Percentiles rank a stretch among this genome's conserved stretches.
These are phyloP conservation scores for Ferrisia virgata DNA, from an alignment of 2,888 invertebrate genomes.

Conservation along the genomic window DNA sequence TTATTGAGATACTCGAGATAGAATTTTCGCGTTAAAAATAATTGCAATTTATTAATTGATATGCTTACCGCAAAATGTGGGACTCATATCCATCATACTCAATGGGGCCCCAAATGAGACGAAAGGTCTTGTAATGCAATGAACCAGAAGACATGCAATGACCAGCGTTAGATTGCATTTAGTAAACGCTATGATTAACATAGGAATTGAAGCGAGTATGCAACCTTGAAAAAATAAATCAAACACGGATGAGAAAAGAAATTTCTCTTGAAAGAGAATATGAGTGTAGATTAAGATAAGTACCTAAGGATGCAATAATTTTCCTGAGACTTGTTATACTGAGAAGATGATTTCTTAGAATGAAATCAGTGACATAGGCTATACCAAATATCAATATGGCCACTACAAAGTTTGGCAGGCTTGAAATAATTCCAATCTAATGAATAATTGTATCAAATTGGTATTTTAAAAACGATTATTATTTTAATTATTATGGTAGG, in stretches of 20 bases:
- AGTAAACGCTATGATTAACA: not conserved
- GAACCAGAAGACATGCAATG: not conserved
- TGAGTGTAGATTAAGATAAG: not conserved
- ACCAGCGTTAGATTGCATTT: not conserved
- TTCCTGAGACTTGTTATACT: not conserved
- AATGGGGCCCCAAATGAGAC: not conserved
- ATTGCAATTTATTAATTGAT: too few relatives aligned
- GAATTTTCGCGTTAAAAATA: too few relatives aligned
- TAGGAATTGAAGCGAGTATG: not conserved
- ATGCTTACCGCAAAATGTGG: constrained; percentile 11
- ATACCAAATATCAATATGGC: not conserved
- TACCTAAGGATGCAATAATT: not conserved
- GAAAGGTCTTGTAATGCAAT: not conserved
- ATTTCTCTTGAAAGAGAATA: not conserved
- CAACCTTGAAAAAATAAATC: not conserved
- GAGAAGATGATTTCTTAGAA: not conserved
- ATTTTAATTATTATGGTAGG: not conserved
- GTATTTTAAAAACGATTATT: too few relatives aligned
- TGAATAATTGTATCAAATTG: not conserved
- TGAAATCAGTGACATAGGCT: not conserved
- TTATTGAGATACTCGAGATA: too few relatives aligned
- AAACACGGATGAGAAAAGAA: not conserved
- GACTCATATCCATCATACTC: not conserved
- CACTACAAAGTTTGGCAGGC: not conserved
- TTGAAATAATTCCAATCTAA: not conserved